Evolutionary conservation across 2,888 invertebrate genomes (phyloP).

Genomic region (Leptinotarsa peninsularis): DNA sequence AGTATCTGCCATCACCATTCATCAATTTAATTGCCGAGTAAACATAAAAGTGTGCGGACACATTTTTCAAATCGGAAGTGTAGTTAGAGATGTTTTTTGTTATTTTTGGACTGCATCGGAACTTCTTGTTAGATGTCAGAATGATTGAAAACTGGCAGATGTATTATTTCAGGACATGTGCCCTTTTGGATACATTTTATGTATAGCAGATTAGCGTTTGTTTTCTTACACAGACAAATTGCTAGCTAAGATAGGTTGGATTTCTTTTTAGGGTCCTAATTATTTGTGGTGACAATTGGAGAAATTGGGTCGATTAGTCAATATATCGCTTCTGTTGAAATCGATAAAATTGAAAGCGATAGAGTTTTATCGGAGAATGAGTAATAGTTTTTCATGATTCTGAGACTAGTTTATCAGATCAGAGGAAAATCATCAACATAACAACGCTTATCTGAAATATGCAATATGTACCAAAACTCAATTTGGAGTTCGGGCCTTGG

Average conservation of each 20-base stretch:
- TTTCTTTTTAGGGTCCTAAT: constrained; percentile 34
- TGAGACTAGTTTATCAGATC: constrained; percentile 1
- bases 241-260: constrained; percentile 23
- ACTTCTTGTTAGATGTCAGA: constrained; percentile 59
- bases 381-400: constrained; percentile 6
- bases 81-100: constrained; percentile 56
- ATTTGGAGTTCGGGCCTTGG: background rate
- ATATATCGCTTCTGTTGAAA: background rate
- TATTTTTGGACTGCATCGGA: constrained; percentile 61
- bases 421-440: too few species aligned
- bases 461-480: background rate
- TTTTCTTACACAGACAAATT: constrained; percentile 32
- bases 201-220: constrained; percentile 29
- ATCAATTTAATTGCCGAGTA: constrained; percentile 22
- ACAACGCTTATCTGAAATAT: background rate
- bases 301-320: constrained; percentile 37
- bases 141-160: constrained; percentile 66
- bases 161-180: constrained; percentile 66
- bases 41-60: constrained; percentile 55
- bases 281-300: constrained; percentile 42
- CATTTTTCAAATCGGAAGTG: constrained; percentile 60
- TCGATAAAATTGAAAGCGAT: constrained; percentile 8
- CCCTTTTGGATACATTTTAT: constrained; percentile 42
- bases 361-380: constrained; percentile 6
- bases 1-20: constrained; percentile 23